Evolutionary conservation across 1,140 invertebrate species (phyloP), one percentile per base, ranked within the genome.

Genomic region (Polyergus mexicanus): DNA sequence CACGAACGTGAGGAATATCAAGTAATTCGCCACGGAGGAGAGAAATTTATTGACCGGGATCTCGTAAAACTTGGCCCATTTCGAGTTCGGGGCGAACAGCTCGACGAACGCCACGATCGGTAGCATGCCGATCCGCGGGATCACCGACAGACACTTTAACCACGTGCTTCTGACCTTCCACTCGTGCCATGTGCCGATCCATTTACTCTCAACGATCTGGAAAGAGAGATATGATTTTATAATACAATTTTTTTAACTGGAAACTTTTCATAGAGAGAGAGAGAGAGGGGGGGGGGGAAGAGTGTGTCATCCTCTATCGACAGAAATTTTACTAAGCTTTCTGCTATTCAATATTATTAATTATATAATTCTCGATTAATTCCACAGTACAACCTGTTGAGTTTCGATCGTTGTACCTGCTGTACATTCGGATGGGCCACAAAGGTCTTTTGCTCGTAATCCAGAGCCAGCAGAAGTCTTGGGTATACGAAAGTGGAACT

Each of bases 391-490:
- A 47, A 47, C 16, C 1, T 51, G 47, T 87, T 75, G 35, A 68
- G 6, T 44, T 51, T 69, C 4, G 16, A 63, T 28, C 35, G 16
- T 76, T 19, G 63, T 72, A 97, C 95, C 92, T 97, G 96, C 93
- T 98, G 97, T 25, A 97, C 96, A 89, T 97, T 97, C 0, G 97
- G 96, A 93, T 98, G 97, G 2, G 97, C 96, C 0, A 98, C 97
- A 91, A 98, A 97, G 91, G 96, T 96, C 91, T 97, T 97, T 89
- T 98, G 97, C 87, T 96, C 96, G 90, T 96, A 96, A 90, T 97
- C 97, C 81, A 98, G 95, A 0, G 97, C 97, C 75, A 97, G 93
- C 72, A 97, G 95, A 3, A 98, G 92, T 41, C 97, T 93, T 2
- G 97, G 97, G 66, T 95, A 96, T 6, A 91, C 93, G 66, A 95